phyloP scores from a whole-genome alignment of 2,113 vertebrate genomes.

The Limnothrissa miodon region DNA sequence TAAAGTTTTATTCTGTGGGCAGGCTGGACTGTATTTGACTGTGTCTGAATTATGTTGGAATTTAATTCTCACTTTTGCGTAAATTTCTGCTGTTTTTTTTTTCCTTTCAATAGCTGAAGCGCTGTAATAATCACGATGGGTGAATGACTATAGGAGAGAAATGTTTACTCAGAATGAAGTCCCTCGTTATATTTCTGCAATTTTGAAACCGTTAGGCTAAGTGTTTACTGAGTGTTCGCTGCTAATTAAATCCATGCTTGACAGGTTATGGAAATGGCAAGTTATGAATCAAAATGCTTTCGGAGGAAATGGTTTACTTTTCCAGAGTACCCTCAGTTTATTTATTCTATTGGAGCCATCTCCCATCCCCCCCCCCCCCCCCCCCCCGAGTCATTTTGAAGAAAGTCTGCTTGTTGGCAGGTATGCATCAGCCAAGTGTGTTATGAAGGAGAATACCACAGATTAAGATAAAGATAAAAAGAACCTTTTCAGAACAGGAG shows the following conservation, averaged over 20 bases:
- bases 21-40: background rate
- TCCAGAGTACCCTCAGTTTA: background rate
- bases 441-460: background rate
- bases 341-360: background rate
- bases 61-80: background rate
- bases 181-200: background rate
- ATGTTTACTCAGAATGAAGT: background rate
- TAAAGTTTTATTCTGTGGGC: background rate
- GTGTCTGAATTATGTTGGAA: background rate
- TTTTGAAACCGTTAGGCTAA: background rate
- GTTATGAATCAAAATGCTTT: constrained; percentile 15
- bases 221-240: background rate
- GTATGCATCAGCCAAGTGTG: background rate
- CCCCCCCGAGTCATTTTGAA: background rate
- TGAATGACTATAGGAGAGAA: background rate
- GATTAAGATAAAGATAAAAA: background rate
- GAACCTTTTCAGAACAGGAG: background rate
- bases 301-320: background rate
- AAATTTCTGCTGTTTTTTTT: background rate
- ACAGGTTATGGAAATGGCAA: constrained; percentile 3
- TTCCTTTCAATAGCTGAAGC: background rate
- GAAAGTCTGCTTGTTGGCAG: background rate
- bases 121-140: background rate
- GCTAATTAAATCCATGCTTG: constrained; percentile 15
- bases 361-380: no score